phyloP scores from a whole-genome alignment of 92 coral and sea anemone genomes.

The Epizoanthus illoricatus region DNA sequence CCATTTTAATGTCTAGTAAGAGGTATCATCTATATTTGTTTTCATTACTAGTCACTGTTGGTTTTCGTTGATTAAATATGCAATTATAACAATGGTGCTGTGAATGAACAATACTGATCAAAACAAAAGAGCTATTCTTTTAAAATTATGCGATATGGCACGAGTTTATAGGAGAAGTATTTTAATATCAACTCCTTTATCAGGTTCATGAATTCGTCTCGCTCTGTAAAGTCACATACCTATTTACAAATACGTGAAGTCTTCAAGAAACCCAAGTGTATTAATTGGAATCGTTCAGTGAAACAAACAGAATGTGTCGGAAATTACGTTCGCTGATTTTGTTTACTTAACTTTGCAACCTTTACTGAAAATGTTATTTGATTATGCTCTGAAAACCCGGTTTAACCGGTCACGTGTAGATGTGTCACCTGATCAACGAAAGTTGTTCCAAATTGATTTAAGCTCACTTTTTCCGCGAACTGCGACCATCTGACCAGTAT shows the following conservation, averaged over 20 bases:
- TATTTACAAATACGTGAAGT: not conserved
- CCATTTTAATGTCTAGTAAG: no score
- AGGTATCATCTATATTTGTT: no score
- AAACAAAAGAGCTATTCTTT: conserved; percentile 31
- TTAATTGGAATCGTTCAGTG: not conserved
- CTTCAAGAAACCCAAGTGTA: conserved; percentile 1
- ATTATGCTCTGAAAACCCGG: not conserved
- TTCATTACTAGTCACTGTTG: not conserved
- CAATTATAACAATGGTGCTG: conserved; percentile 7
- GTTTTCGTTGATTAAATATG: not conserved
- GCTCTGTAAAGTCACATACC: conserved; percentile 37
- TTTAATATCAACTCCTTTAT: conserved; percentile 26
- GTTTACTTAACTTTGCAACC: not conserved
- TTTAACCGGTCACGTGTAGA: no score
- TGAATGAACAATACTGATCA: conserved; percentile 27
- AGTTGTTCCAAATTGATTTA: not conserved
- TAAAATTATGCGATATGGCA: conserved; percentile 10
- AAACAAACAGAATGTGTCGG: not conserved
- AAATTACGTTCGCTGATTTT: not conserved
- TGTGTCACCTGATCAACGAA: no score
- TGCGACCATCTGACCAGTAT: not conserved
- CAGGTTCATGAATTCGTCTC: conserved; percentile 41
- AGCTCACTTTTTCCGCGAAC: not conserved
- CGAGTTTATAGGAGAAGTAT: not conserved
- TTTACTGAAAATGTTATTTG: not conserved